Conservation (phyloP, 2,888 invertebrate species). For the Yponomeuta evonymella region DNA sequence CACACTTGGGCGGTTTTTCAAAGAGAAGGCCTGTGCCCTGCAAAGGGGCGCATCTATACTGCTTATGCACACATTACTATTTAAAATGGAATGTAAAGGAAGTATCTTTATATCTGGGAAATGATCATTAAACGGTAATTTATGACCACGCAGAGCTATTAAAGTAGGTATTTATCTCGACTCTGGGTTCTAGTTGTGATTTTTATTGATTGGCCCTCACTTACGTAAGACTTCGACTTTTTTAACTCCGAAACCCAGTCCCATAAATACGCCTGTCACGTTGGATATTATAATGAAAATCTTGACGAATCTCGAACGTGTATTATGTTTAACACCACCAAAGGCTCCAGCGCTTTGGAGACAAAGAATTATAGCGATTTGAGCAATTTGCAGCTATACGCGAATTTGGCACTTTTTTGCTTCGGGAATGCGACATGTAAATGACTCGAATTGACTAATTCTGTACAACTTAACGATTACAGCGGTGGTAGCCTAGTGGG, state of each 20-base stretch:
- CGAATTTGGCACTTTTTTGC: background rate
- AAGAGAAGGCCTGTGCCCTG: no score
- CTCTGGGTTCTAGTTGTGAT: background rate
- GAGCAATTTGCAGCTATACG: background rate
- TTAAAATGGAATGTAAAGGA: background rate
- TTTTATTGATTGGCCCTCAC: constrained; percentile 1
- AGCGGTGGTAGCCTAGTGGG: no score
- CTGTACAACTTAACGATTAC: no score
- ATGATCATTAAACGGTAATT: background rate
- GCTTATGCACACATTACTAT: background rate
- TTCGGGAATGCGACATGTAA: background rate
- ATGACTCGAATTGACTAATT: no score
- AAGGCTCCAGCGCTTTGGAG: background rate
- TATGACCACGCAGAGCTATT: background rate
- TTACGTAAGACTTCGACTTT: background rate
- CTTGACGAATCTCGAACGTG: background rate
- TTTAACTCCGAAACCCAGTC: background rate
- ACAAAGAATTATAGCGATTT: background rate
- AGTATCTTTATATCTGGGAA: background rate
- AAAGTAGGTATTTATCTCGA: constrained; percentile 1
- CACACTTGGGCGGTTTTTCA: no score
- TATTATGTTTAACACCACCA: background rate
- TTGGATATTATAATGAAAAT: background rate
- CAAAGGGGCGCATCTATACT: background rate
- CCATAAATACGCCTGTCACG: background rate